Conservation (phyloP, 2,797 vertebrate species). For the Chloroceryle amazona region DNA sequence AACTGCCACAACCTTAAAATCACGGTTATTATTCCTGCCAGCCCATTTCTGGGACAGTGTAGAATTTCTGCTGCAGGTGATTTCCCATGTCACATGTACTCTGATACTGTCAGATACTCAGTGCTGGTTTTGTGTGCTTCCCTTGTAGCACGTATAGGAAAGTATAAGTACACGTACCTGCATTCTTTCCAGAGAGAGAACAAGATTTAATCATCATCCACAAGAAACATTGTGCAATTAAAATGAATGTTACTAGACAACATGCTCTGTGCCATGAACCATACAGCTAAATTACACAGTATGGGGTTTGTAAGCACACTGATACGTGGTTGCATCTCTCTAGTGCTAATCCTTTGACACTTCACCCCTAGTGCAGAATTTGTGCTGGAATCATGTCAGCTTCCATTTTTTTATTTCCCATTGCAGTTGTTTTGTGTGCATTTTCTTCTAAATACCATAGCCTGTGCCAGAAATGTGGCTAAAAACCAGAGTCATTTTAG, state of each 20-base stretch:
- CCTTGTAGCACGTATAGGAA: neutral
- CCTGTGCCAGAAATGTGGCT: neutral
- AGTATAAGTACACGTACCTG: neutral
- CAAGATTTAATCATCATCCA: slow-evolving; percentile 9
- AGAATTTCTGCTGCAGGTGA: neutral
- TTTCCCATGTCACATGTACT: neutral
- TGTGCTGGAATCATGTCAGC: neutral
- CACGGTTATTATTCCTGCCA: neutral
- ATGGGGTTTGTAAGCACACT: neutral
- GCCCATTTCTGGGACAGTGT: fast-evolving
- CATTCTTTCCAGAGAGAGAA: neutral
- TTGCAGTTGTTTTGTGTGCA: neutral
- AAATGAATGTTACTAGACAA: slow-evolving; percentile 12
- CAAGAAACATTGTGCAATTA: slow-evolving; percentile 28
- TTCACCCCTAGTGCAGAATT: neutral
- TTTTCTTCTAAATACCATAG: neutral
- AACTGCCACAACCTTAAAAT: neutral
- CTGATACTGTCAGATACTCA: neutral
- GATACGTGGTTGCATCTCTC: neutral
- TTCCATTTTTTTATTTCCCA: neutral
- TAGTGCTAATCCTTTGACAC: neutral
- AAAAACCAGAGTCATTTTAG: neutral
- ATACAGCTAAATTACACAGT: neutral
- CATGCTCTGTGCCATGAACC: neutral
- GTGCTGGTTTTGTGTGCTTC: neutral